These are phyloP conservation scores for Melanotaenia parkinsoni DNA, from an alignment of 2,797 vertebrate species.

Conservation along the genomic window DNA sequence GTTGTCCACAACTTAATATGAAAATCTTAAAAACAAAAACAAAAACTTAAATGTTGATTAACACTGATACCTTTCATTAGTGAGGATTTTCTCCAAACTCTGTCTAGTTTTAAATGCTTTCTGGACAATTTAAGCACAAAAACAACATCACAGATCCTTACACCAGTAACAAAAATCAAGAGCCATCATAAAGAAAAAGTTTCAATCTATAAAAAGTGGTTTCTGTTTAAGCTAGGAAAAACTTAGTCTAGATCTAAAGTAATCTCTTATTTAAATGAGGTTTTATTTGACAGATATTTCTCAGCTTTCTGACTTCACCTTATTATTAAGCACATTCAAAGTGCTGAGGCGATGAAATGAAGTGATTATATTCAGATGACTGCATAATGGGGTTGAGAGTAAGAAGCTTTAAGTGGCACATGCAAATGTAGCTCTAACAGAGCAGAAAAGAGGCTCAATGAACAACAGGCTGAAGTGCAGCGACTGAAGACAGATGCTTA, in stretches of 20 bases:
- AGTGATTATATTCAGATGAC: constrained; percentile 62
- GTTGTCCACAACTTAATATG: constrained; percentile 7
- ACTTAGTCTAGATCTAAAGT: not conserved
- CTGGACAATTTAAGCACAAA: not conserved
- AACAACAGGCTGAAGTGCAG: constrained; percentile 48
- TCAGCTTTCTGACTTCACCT: constrained; percentile 22
- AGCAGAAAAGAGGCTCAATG: constrained; percentile 51
- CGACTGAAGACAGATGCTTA: constrained; percentile 66
- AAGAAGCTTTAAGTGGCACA: constrained; percentile 74
- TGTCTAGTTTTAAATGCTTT: not conserved
- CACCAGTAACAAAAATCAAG: not conserved
- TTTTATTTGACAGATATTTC: constrained; percentile 4
- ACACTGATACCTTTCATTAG: not conserved
- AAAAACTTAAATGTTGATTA: not conserved
- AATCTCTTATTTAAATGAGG: not conserved
- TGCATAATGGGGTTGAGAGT: constrained; percentile 67
- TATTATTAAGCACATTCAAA: constrained; percentile 24
- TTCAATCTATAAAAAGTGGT: constrained; percentile 19
- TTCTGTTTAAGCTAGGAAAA: constrained; percentile 36
- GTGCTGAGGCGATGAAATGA: constrained; percentile 64
- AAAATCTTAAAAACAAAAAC: not conserved
- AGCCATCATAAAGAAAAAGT: not conserved
- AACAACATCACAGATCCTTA: not conserved
- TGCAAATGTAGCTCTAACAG: constrained; percentile 69
- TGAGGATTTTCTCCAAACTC: constrained; percentile 4